Percentiles rank a stretch among this genome's conserved stretches.
Evolutionary conservation across 2,888 invertebrate species (phyloP).

Genomic region (Eumacrocentrus americanus): DNA sequence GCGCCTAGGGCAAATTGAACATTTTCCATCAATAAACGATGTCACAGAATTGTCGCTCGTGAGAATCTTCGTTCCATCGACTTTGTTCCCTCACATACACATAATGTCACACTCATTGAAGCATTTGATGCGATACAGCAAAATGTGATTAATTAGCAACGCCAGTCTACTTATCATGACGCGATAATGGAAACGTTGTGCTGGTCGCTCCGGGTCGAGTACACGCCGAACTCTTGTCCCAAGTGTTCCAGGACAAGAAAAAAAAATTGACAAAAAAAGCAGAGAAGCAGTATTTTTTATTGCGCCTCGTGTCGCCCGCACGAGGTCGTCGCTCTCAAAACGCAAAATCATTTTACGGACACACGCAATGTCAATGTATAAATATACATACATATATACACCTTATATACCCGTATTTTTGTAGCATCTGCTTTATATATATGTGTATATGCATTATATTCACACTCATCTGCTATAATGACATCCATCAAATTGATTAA

Average conservation of each 20-base stretch:
- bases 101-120: neutral
- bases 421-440: too few species aligned
- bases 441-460: too few species aligned
- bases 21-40: neutral
- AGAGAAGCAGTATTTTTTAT: neutral
- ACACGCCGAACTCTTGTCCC: neutral
- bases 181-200: slow-evolving; percentile 18
- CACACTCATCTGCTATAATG: neutral
- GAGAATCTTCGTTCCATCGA: neutral
- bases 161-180: neutral
- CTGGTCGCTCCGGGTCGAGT: slow-evolving; percentile 26
- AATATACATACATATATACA: neutral
- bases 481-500: too few species aligned
- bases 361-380: neutral
- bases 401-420: neutral
- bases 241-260: neutral
- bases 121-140: neutral
- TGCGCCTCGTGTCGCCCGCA: slow-evolving; percentile 7
- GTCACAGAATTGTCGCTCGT: neutral
- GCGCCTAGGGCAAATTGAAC: neutral
- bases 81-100: neutral
- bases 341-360: slow-evolving; percentile 3
- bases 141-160: slow-evolving; percentile 5
- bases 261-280: neutral
- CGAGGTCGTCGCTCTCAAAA: slow-evolving; percentile 9